Conservation (phyloP, 2,113 vertebrate species). For the Osmerus eperlanus region DNA sequence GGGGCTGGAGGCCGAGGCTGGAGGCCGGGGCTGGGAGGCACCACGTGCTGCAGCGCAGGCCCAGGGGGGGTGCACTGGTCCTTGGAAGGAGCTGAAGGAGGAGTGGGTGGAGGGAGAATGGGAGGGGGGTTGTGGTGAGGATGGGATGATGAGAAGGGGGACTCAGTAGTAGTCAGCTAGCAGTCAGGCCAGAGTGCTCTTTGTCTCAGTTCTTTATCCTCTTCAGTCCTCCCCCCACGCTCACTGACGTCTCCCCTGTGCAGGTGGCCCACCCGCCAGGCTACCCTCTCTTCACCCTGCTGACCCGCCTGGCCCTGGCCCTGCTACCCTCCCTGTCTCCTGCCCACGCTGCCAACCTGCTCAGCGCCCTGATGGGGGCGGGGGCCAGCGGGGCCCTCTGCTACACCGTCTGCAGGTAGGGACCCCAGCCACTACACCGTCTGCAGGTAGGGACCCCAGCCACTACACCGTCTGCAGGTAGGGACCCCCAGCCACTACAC, state of each 20-base stretch:
- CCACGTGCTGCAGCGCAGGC: constrained; percentile 51
- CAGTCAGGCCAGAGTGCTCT: constrained; percentile 12
- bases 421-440: too few relatives aligned
- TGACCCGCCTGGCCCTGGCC: constrained; percentile 72
- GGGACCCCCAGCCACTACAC: neutral
- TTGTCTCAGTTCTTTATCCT: neutral
- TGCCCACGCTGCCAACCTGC: constrained; percentile 85
- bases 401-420: constrained; percentile 88
- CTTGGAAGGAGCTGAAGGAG: constrained; percentile 66
- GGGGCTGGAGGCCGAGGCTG: constrained; percentile 56
- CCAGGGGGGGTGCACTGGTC: constrained; percentile 60
- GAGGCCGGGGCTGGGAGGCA: constrained; percentile 53
- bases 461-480: constrained; percentile 88
- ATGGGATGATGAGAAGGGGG: neutral
- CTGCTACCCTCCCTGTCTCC: constrained; percentile 78
- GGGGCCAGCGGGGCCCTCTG: constrained; percentile 83
- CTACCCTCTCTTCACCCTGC: constrained; percentile 91
- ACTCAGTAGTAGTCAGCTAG: constrained; percentile 32
- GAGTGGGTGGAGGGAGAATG: constrained; percentile 33
- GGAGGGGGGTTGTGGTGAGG: neutral
- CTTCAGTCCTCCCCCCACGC: neutral
- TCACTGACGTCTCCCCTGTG: neutral
- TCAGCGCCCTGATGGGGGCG: constrained; percentile 83
- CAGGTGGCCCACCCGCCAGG: constrained; percentile 97
- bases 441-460: too few relatives aligned